Conservation (phyloP, 1,140 invertebrate species). For the Eueides isabella region DNA sequence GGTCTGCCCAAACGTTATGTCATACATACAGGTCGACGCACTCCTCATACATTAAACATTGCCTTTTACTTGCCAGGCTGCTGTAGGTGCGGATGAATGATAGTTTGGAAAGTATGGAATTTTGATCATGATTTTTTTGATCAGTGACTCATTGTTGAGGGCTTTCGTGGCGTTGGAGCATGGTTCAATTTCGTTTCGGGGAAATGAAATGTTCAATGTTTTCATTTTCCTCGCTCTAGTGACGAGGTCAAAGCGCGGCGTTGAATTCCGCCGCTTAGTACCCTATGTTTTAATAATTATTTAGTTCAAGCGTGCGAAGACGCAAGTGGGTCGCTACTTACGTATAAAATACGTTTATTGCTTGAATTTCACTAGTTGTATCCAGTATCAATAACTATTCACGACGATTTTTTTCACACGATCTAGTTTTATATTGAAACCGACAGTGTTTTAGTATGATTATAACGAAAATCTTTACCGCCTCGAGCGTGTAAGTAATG, state of each 20-base stretch:
- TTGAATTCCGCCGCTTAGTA: too few relatives aligned
- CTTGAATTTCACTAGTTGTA: too few relatives aligned
- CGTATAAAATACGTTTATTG: too few relatives aligned
- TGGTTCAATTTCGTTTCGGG: too few relatives aligned
- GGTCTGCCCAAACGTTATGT: slow-evolving; percentile 46
- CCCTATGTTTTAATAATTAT: too few relatives aligned
- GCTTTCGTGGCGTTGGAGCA: too few relatives aligned
- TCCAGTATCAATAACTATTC: neutral
- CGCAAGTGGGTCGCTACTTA: too few relatives aligned
- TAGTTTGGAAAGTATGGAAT: slow-evolving; percentile 26
- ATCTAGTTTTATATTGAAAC: neutral
- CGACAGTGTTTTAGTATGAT: neutral
- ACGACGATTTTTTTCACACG: neutral
- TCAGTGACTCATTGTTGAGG: too few relatives aligned
- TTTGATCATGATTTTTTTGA: neutral
- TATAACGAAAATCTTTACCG: neutral
- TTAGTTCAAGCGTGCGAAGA: too few relatives aligned
- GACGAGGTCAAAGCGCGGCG: too few relatives aligned
- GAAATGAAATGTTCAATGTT: too few relatives aligned
- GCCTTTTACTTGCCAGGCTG: slow-evolving; percentile 29
- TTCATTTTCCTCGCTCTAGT: too few relatives aligned
- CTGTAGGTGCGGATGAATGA: slow-evolving; percentile 38
- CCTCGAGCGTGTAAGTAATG: neutral
- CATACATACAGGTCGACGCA: slow-evolving; percentile 47
- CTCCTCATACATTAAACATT: slow-evolving; percentile 31